Conservation (phyloP, 2,888 invertebrate genomes). For the Gasteruption jaculator region DNA sequence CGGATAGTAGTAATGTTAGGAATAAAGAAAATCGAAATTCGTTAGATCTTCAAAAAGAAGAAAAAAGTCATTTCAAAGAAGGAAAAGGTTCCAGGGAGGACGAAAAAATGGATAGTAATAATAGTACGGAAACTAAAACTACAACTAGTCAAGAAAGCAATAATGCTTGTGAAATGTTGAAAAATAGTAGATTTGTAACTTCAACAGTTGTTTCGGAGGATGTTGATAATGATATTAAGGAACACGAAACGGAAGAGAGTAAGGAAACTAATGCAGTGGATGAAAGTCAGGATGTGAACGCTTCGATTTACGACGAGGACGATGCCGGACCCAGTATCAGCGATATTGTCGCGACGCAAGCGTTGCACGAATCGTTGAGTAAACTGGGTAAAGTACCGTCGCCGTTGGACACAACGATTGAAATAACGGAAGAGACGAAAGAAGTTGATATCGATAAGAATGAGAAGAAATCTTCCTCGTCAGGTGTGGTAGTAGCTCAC, state of each 20-base stretch:
- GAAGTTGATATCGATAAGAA: constrained; percentile 21
- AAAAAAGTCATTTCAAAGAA: too few species aligned
- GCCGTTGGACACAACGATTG: constrained; percentile 33
- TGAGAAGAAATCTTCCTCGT: constrained; percentile 26
- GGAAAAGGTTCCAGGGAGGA: too few species aligned
- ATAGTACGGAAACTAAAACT: too few species aligned
- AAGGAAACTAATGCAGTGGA: constrained; percentile 16
- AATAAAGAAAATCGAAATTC: too few species aligned
- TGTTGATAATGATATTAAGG: constrained; percentile 30
- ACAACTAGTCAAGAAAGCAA: too few species aligned
- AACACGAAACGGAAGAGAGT: constrained; percentile 26
- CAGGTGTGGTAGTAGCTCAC: constrained; percentile 27
- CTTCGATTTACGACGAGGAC: constrained; percentile 44
- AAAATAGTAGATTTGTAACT: constrained; percentile 45
- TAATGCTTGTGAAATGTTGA: constrained; percentile 31
- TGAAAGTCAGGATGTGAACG: constrained; percentile 22
- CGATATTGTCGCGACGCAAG: constrained; percentile 48
- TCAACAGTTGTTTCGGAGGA: constrained; percentile 39
- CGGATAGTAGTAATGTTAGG: too few species aligned
- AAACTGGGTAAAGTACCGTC: constrained; percentile 46
- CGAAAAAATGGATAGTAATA: too few species aligned
- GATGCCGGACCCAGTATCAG: constrained; percentile 48
- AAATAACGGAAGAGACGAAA: constrained; percentile 20
- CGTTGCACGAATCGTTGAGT: constrained; percentile 46
- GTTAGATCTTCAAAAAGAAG: too few species aligned